Evolutionary conservation across 2,888 invertebrate genomes (phyloP).

Genomic region (Cylindroiulus punctatus): DNA sequence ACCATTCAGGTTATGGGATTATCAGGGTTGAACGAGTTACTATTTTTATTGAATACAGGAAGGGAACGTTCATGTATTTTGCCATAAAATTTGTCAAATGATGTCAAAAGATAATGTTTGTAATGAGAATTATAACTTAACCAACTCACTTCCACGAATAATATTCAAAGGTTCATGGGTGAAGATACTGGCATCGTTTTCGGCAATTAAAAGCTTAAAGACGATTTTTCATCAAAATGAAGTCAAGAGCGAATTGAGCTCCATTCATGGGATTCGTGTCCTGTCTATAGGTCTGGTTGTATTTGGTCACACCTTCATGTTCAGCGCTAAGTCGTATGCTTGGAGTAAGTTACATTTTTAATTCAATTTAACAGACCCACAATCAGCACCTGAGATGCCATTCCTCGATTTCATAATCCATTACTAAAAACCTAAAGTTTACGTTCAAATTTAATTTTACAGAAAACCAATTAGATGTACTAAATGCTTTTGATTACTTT

Average conservation of each 20-base stretch:
- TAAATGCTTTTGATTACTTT: conserved; percentile 1
- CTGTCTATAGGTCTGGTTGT: not conserved
- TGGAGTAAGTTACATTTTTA: not conserved
- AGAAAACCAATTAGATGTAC: conserved; percentile 39
- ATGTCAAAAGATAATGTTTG: no score
- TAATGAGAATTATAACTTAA: no score
- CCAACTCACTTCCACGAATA: no score
- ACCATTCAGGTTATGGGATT: not conserved
- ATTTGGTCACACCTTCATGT: not conserved
- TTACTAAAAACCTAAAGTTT: no score
- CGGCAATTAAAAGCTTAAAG: not conserved
- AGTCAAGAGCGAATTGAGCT: not conserved
- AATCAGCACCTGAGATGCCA: no score
- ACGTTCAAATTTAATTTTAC: not conserved
- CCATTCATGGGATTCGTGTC: conserved; percentile 12
- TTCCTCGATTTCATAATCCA: no score
- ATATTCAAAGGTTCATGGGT: not conserved
- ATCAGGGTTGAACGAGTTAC: no score
- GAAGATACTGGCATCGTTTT: not conserved
- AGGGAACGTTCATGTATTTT: no score
- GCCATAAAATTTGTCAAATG: no score
- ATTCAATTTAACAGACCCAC: not conserved
- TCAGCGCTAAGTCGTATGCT: not conserved
- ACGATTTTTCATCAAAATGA: not conserved
- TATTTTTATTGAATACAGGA: no score